Evolutionary conservation across 2,888 invertebrate species (phyloP).

Genomic region (Parnassius glacialis): DNA sequence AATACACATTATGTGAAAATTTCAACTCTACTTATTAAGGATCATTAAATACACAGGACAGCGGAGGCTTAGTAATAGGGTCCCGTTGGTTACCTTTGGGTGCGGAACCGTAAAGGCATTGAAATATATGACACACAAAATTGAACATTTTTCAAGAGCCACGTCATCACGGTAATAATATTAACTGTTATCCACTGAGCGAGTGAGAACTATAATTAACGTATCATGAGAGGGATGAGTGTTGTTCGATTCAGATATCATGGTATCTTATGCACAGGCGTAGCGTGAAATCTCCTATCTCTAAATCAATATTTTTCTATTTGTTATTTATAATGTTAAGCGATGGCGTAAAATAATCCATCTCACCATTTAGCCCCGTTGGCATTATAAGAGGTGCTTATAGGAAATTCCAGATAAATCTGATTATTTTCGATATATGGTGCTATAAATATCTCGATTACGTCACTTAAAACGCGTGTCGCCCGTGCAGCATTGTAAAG

Average conservation of each 20-base stretch:
- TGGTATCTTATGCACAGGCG: conserved; percentile 38
- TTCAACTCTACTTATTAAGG: no score
- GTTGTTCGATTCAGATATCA: conserved; percentile 35
- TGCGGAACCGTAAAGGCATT: no score
- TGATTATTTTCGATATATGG: no score
- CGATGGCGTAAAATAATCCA: background rate
- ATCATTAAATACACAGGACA: no score
- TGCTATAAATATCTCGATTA: no score
- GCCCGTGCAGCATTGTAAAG: no score
- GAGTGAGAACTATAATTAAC: conserved; percentile 42
- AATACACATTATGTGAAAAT: no score
- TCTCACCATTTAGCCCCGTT: background rate
- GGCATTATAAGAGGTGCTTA: background rate
- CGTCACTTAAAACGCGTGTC: no score
- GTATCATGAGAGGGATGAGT: conserved; percentile 42
- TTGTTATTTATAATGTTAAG: background rate
- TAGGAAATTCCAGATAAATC: background rate
- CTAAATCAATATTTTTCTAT: background rate
- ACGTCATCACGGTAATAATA: background rate
- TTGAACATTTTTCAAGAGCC: background rate
- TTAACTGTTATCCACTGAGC: conserved; percentile 13
- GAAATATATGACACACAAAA: no score
- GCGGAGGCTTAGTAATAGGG: no score
- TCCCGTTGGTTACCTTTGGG: no score
- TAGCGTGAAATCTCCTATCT: conserved; percentile 15